Percentiles rank a stretch among this genome's conserved stretches.
Evolutionary conservation across 2,113 vertebrate species (phyloP).

Genomic region (Dunckerocampus dactyliophorus): DNA sequence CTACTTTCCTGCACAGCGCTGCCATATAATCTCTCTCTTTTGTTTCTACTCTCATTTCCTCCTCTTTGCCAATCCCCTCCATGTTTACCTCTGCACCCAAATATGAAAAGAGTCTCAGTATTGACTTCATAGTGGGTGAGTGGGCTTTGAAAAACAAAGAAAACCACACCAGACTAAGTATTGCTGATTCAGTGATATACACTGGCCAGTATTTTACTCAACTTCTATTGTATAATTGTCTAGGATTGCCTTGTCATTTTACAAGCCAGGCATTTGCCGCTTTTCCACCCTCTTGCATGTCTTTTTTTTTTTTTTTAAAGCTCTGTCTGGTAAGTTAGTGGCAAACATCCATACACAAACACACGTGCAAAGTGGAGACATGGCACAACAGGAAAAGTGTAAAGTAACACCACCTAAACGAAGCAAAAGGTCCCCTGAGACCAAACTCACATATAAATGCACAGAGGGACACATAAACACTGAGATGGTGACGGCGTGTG

Average conservation of each 20-base stretch:
- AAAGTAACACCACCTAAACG: slow-evolving; percentile 39
- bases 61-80: slow-evolving; percentile 18
- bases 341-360: slow-evolving; percentile 33
- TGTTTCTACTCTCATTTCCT: slow-evolving; percentile 42
- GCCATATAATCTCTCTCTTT: slow-evolving; percentile 20
- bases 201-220: slow-evolving; percentile 23
- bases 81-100: slow-evolving; percentile 36
- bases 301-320: not conserved
- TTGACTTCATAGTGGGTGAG: slow-evolving; percentile 11
- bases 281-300: slow-evolving; percentile 16
- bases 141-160: slow-evolving; percentile 4
- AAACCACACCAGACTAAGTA: slow-evolving; percentile 42
- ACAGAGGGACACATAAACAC: slow-evolving; percentile 17
- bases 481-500: slow-evolving; percentile 6
- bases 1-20: slow-evolving; percentile 22
- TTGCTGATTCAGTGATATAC: slow-evolving; percentile 54
- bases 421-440: slow-evolving; percentile 37
- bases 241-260: slow-evolving; percentile 30
- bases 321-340: slow-evolving; percentile 26
- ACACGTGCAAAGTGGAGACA: slow-evolving; percentile 19
- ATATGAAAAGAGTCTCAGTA: slow-evolving; percentile 33
- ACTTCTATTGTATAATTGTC: not conserved
- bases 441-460: slow-evolving; percentile 37
- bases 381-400: slow-evolving; percentile 40
- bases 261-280: slow-evolving; percentile 46